Evolutionary conservation across 1,140 invertebrate genomes (phyloP), one percentile per base, ranked within the genome.

Genomic region (Drosophila murphyi): DNA sequence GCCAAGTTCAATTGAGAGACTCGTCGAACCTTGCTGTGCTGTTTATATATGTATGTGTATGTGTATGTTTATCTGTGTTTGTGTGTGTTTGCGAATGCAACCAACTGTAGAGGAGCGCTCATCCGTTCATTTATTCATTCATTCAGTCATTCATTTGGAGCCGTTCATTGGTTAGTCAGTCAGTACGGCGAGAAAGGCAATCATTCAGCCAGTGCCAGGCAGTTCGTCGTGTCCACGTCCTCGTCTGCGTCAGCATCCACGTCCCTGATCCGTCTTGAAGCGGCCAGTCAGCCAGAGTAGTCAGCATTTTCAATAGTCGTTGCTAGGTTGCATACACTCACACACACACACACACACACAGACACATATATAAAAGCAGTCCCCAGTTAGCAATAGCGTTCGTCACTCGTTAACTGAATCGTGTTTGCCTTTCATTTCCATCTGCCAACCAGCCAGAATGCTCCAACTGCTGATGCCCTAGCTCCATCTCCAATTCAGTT

Each of bases 91-190:
- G 85, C 80, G 85, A 75, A 89, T 89, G 85, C 85, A 89, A 72
- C 85, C 85, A 85, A 85, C 85, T 89, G 85, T 78, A 78, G 86
- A 89, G 74, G 72, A 72, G 80, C 85, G 85, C 80, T 88, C 83
- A 88, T 85, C 83, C 83, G 83, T 89, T 89, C 83, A 89, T 80
- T 88, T 88, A 88, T 88, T 88, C 83, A 89, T 87, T 89, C 85
- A 88, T 88, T 89, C 83, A 89, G 80, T 89, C 83, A 88, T 88
- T 88, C 83, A 88, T 88, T 88, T 73, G 67, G 72, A 78, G 82
- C 65, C 80, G 85, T 80, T 88, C 80, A 88, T 88, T 88, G 85
- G 85, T 89, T 88, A 88, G 85, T 88, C 85, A 88, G 85, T 88
- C 85, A 89, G 85, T 85, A 59, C 64, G 81, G 63, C 77, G 59